Conservation (phyloP, 2,113 vertebrate species). For the Pithys albifrons region DNA sequence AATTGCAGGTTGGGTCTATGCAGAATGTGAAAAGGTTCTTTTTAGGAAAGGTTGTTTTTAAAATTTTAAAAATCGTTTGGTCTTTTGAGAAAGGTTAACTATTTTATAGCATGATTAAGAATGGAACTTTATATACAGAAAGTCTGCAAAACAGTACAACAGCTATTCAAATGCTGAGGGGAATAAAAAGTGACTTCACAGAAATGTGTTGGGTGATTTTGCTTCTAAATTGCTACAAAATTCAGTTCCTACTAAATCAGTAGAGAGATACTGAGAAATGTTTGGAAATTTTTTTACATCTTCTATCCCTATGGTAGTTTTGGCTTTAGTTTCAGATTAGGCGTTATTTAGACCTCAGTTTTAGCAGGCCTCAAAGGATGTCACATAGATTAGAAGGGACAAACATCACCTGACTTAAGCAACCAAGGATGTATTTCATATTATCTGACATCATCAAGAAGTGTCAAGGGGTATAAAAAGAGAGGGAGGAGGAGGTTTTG, state of each 20-base stretch:
- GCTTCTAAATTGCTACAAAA: neutral
- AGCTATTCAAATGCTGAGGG: neutral
- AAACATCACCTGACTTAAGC: too few relatives aligned
- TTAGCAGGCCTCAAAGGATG: too few relatives aligned
- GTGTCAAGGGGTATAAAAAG: too few relatives aligned
- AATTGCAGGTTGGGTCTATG: neutral
- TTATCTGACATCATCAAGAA: too few relatives aligned
- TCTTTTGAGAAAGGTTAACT: neutral
- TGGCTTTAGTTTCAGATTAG: too few relatives aligned
- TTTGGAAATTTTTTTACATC: neutral
- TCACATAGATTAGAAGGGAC: too few relatives aligned
- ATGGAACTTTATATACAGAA: neutral
- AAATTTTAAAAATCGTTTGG: neutral
- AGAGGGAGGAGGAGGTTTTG: too few relatives aligned
- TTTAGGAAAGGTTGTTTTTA: neutral
- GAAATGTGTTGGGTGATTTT: neutral
- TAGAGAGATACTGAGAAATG: neutral
- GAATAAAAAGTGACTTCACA: neutral
- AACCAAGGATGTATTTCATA: too few relatives aligned
- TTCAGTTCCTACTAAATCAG: neutral
- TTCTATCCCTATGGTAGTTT: neutral
- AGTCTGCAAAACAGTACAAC: neutral
- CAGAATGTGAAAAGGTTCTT: neutral
- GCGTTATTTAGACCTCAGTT: too few relatives aligned
- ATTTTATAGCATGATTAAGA: neutral